phyloP scores from a whole-genome alignment of 1,140 invertebrate genomes.

The Eumeta japonica region DNA sequence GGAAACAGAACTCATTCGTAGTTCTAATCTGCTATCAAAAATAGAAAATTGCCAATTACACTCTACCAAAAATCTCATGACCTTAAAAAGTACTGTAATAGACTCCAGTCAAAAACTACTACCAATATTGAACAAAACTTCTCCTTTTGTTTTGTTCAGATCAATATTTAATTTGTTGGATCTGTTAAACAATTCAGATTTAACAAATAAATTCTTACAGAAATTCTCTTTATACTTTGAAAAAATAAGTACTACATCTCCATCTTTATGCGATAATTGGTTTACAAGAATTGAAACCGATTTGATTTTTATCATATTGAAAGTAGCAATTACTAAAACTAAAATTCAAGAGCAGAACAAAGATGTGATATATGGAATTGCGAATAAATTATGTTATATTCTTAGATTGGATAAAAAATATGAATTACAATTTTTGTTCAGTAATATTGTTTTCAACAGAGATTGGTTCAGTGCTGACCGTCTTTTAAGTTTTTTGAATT shows the following conservation, averaged over 20 bases:
- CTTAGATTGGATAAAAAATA: conserved; percentile 50
- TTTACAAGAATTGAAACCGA: conserved; percentile 60
- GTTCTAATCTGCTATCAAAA: conserved; percentile 52
- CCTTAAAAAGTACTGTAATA: conserved; percentile 43
- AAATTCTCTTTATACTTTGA: conserved; percentile 26
- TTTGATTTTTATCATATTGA: conserved; percentile 52
- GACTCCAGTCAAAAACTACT: conserved; percentile 51
- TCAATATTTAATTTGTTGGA: conserved; percentile 40
- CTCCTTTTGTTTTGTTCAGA: conserved; percentile 54
- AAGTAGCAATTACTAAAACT: conserved; percentile 31
- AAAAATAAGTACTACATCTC: conserved; percentile 31
- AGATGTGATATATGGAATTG: conserved; percentile 51
- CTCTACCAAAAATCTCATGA: conserved; percentile 41
- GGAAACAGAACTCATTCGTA: conserved; percentile 24
- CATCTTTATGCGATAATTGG: conserved; percentile 55
- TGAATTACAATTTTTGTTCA: conserved; percentile 52
- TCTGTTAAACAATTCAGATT: conserved; percentile 21
- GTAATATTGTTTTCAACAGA: conserved; percentile 58
- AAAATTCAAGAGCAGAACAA: conserved; percentile 34
- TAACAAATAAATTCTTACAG: conserved; percentile 20
- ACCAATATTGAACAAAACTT: conserved; percentile 48
- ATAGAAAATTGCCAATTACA: conserved; percentile 43
- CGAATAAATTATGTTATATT: conserved; percentile 57
- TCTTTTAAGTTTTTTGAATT: conserved; percentile 50
- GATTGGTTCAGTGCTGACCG: conserved; percentile 58